A percentile compares a stretch with the other conserved stretches of the same genome.
phyloP scores from a whole-genome alignment of 2,113 vertebrate genomes.

The Protomyctophum bolini region DNA sequence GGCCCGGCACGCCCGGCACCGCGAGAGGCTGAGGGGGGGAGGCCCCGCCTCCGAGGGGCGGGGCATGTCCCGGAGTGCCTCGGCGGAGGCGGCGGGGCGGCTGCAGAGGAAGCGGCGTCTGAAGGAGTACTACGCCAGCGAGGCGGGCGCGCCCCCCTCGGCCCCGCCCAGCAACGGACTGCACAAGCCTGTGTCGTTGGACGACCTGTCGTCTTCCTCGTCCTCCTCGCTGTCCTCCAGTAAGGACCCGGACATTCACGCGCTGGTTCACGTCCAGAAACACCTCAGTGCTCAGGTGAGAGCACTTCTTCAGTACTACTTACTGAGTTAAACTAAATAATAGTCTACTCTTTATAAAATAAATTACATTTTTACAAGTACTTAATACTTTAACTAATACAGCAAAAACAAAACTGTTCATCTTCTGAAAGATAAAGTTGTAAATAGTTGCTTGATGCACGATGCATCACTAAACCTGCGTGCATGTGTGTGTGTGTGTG shows the following conservation, averaged over 20 bases:
- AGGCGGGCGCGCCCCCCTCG: constrained; percentile 57
- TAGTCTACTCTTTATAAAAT: too few species aligned
- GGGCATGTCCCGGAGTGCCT: constrained; percentile 83
- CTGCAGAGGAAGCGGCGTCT: constrained; percentile 89
- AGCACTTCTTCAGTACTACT: constrained; percentile 30
- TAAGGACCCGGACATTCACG: constrained; percentile 85
- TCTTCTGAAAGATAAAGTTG: too few species aligned
- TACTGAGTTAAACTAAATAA: too few species aligned
- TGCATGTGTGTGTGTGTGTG: constrained; percentile 6
- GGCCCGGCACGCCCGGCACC: constrained; percentile 80
- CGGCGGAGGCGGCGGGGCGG: constrained; percentile 82
- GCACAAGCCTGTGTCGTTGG: constrained; percentile 75
- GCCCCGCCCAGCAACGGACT: constrained; percentile 72
- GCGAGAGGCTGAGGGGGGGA: constrained; percentile 73
- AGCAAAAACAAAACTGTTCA: too few species aligned
- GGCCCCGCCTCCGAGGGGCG: constrained; percentile 44
- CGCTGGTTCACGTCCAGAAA: constrained; percentile 89
- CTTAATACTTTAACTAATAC: too few species aligned
- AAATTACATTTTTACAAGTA: too few species aligned
- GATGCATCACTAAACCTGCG: too few species aligned
- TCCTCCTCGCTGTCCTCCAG: constrained; percentile 36
- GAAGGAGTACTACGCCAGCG: constrained; percentile 91
- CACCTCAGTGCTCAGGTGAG: constrained; percentile 90
- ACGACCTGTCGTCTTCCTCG: constrained; percentile 67
- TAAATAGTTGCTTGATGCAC: too few species aligned